phyloP scores from a whole-genome alignment of 2,797 vertebrate species.

The Australoheros facetus region DNA sequence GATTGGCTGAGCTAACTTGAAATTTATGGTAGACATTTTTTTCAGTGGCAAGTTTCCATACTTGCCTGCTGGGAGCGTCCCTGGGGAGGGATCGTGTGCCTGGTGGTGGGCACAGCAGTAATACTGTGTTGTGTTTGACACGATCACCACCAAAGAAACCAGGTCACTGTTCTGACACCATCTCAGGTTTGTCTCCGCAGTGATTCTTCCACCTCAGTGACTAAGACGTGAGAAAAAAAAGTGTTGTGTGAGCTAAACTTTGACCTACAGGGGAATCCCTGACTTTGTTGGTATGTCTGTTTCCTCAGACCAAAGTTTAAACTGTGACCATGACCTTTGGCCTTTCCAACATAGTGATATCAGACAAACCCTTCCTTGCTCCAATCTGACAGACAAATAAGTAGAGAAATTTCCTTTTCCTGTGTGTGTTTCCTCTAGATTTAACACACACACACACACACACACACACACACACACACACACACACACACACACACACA shows the following conservation, averaged over 20 bases:
- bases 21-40: too few relatives aligned
- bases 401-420: constrained; percentile 43
- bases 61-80: not conserved
- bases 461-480: constrained; percentile 14
- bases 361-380: constrained; percentile 38
- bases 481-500: not conserved
- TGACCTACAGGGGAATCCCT: not conserved
- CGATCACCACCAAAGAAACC: too few relatives aligned
- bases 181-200: not conserved
- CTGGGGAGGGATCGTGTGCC: not conserved
- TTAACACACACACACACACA: not conserved
- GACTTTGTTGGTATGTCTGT: not conserved
- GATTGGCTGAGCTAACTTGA: too few relatives aligned
- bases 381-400: constrained; percentile 8
- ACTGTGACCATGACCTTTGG: constrained; percentile 8
- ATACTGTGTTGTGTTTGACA: not conserved
- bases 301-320: constrained; percentile 11
- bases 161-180: not conserved
- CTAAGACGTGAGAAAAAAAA: not conserved
- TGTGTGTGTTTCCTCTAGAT: constrained; percentile 19
- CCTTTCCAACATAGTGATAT: not conserved
- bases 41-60: too few relatives aligned
- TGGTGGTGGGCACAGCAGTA: not conserved
- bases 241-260: not conserved
- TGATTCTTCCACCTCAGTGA: not conserved